Conservation (phyloP, 2,797 vertebrate species). For the Myioborus melanocephalus region DNA sequence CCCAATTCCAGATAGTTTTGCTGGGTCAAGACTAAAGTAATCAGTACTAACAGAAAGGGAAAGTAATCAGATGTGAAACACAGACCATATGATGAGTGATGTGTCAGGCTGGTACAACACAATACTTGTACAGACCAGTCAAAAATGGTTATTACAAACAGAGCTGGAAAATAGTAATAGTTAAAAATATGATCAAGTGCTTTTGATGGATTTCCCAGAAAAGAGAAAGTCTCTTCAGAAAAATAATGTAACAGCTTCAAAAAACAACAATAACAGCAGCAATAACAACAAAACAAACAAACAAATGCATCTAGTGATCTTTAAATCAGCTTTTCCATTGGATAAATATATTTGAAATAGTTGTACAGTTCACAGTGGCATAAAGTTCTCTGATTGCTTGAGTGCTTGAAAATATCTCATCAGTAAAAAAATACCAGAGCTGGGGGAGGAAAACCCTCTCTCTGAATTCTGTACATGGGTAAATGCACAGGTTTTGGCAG, state of each 20-base stretch:
- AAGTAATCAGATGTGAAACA: constrained; percentile 28
- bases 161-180: constrained; percentile 7
- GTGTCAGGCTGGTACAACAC: constrained; percentile 15
- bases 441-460: constrained; percentile 76
- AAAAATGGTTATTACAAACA: not conserved
- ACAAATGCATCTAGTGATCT: constrained; percentile 14
- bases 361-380: constrained; percentile 70
- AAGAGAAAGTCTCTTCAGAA: constrained; percentile 32
- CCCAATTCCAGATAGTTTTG: constrained; percentile 42
- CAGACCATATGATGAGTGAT: not conserved
- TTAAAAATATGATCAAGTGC: not conserved
- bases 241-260: constrained; percentile 46
- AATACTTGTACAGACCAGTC: constrained; percentile 8
- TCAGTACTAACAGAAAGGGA: constrained; percentile 12
- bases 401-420: constrained; percentile 77
- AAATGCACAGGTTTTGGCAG: constrained; percentile 65
- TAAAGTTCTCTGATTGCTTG: constrained; percentile 74
- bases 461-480: constrained; percentile 76
- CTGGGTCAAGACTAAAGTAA: constrained; percentile 27
- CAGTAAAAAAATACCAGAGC: constrained; percentile 83
- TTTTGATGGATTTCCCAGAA: not conserved
- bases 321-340: constrained; percentile 66
- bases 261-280: not conserved
- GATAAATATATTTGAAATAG: constrained; percentile 76
- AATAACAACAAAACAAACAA: not conserved